phyloP scores from a whole-genome alignment of 2,888 invertebrate species.

The Rotaria macrura region DNA sequence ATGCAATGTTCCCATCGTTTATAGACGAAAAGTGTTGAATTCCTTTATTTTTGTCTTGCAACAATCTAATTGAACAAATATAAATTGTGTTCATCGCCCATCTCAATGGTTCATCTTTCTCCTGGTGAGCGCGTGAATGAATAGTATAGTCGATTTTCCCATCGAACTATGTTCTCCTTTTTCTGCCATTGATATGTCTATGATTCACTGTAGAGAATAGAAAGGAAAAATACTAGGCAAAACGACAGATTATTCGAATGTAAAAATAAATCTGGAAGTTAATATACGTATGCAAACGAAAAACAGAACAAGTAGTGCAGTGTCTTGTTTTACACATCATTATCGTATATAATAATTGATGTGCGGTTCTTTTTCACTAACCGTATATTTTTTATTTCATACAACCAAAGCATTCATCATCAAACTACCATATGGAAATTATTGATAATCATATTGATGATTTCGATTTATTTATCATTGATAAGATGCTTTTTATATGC shows the following conservation, averaged over 20 bases:
- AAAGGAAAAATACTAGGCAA: too few species aligned
- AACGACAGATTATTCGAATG: too few species aligned
- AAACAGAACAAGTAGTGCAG: too few species aligned
- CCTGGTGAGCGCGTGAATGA: conserved; percentile 10
- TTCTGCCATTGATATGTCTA: too few species aligned
- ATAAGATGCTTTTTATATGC: not conserved
- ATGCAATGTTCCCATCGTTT: not conserved
- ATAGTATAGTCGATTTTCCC: not conserved
- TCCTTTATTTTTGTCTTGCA: not conserved
- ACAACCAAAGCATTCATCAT: not conserved
- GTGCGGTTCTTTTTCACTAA: too few species aligned
- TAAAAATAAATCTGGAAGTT: too few species aligned
- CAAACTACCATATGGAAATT: not conserved
- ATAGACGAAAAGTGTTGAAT: not conserved
- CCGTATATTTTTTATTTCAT: not conserved
- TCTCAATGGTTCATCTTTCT: not conserved
- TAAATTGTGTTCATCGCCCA: not conserved
- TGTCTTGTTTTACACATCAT: not conserved
- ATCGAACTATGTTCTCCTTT: not conserved
- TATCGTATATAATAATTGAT: not conserved
- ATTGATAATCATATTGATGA: not conserved
- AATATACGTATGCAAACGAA: too few species aligned
- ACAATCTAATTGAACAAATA: conserved; percentile 13
- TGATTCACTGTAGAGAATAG: too few species aligned
- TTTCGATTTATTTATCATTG: not conserved